Conservation (phyloP, 1,140 invertebrate species). For the Pinna nobilis region DNA sequence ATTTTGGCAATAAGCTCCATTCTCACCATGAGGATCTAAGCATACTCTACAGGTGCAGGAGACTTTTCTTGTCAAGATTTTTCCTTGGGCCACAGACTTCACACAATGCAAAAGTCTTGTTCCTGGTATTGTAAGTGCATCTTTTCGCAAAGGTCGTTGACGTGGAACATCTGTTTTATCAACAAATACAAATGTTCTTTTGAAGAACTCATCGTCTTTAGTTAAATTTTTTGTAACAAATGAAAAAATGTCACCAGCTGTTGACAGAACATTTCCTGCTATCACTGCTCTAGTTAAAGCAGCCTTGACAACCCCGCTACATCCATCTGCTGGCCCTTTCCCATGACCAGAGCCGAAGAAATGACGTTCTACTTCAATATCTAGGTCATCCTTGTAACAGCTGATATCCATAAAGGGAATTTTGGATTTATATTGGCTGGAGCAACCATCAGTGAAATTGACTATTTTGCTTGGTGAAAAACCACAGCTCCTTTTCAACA, state of each 20-base stretch:
- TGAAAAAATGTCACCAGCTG: slow-evolving; percentile 7
- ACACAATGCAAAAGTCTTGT: slow-evolving; percentile 5
- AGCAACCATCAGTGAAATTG: slow-evolving; percentile 27
- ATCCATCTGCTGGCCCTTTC: slow-evolving; percentile 30
- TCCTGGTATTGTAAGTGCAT: neutral
- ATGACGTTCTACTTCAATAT: slow-evolving; percentile 1
- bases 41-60: neutral
- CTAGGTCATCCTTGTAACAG: neutral
- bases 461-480: no score
- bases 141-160: neutral
- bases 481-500: no score
- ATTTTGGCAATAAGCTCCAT: neutral
- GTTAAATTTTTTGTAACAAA: neutral
- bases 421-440: slow-evolving; percentile 21
- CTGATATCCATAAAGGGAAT: slow-evolving; percentile 17
- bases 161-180: neutral
- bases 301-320: slow-evolving; percentile 17
- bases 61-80: neutral
- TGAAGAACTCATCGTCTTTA: neutral
- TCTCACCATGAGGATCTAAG: neutral
- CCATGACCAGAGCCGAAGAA: slow-evolving; percentile 31
- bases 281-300: slow-evolving; percentile 2
- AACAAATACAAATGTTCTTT: slow-evolving; percentile 3
- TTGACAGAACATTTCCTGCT: slow-evolving; percentile 1
- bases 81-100: neutral